phyloP scores from a whole-genome alignment of 2,888 invertebrate genomes.

The Mamestra brassicae region DNA sequence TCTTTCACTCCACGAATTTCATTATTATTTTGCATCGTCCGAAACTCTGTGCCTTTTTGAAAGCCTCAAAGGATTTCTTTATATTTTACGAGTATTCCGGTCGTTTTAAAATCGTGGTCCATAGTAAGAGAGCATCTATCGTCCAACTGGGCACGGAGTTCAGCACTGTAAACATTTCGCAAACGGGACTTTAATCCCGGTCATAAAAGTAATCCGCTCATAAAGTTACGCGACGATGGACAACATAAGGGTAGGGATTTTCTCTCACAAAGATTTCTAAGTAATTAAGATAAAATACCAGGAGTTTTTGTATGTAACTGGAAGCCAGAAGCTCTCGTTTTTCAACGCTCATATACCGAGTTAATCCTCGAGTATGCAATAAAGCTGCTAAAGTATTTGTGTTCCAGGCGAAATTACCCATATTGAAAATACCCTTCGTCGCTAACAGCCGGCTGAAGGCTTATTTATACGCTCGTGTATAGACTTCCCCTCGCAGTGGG shows the following conservation, averaged over 20 bases:
- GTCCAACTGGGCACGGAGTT: conserved; percentile 80
- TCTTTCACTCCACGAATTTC: conserved; percentile 61
- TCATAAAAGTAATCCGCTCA: conserved; percentile 90
- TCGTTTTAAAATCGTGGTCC: conserved; percentile 46
- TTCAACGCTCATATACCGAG: conserved; percentile 88
- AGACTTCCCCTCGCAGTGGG: conserved; percentile 73
- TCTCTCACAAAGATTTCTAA: conserved; percentile 89
- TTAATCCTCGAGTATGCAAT: conserved; percentile 90
- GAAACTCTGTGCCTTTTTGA: conserved; percentile 38
- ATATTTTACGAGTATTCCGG: conserved; percentile 46
- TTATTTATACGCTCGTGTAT: conserved; percentile 85
- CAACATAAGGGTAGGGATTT: conserved; percentile 90
- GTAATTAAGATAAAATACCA: conserved; percentile 90
- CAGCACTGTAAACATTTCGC: conserved; percentile 88
- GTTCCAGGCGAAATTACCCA: conserved; percentile 89
- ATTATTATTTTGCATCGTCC: conserved; percentile 52
- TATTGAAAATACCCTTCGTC: conserved; percentile 90
- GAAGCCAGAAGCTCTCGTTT: conserved; percentile 83
- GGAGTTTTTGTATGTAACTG: conserved; percentile 87
- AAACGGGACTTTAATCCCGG: conserved; percentile 89
- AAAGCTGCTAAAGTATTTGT: conserved; percentile 90
- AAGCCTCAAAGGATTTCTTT: conserved; percentile 51
- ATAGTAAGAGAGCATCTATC: conserved; percentile 56
- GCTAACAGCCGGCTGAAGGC: conserved; percentile 87
- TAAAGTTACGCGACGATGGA: conserved; percentile 90